A percentile compares a stretch with the other conserved stretches of the same genome.
These are phyloP conservation scores for Zoanthus sansibaricus DNA, from an alignment of 92 coral and sea anemone genomes.

Conservation along the genomic window DNA sequence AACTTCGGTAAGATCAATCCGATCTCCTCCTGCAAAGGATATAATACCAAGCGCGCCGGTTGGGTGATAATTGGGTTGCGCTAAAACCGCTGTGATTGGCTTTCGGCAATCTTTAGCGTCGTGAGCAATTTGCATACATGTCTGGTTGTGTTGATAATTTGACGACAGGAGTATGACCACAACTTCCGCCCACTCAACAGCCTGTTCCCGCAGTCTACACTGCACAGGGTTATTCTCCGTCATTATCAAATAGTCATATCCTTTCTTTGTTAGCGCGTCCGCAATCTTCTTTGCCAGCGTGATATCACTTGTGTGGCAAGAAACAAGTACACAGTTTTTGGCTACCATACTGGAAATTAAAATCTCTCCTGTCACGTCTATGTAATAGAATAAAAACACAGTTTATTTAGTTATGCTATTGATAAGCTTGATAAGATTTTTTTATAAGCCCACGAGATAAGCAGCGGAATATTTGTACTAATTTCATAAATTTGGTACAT, in stretches of 20 bases:
- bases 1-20: conserved; percentile 33
- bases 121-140: conserved; percentile 37
- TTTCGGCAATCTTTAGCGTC: conserved; percentile 40
- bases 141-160: conserved; percentile 30
- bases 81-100: conserved; percentile 47
- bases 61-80: conserved; percentile 31
- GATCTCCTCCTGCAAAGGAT: conserved; percentile 37
- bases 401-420: neutral
- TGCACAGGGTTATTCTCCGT: conserved; percentile 32
- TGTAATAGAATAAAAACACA: neutral
- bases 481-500: too few relatives aligned
- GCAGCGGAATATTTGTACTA: too few relatives aligned
- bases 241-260: conserved; percentile 13
- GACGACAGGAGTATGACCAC: conserved; percentile 30
- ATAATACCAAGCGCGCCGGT: conserved; percentile 34
- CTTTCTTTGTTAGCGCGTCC: conserved; percentile 15
- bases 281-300: conserved; percentile 34
- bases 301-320: conserved; percentile 38
- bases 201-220: conserved; percentile 28
- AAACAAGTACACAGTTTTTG: conserved; percentile 27
- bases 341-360: neutral
- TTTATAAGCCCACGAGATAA: too few relatives aligned
- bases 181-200: conserved; percentile 44
- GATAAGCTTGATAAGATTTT: too few relatives aligned
- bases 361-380: neutral